These are phyloP conservation scores for Argentina silus DNA, from an alignment of 2,797 vertebrate genomes.

Conservation along the genomic window DNA sequence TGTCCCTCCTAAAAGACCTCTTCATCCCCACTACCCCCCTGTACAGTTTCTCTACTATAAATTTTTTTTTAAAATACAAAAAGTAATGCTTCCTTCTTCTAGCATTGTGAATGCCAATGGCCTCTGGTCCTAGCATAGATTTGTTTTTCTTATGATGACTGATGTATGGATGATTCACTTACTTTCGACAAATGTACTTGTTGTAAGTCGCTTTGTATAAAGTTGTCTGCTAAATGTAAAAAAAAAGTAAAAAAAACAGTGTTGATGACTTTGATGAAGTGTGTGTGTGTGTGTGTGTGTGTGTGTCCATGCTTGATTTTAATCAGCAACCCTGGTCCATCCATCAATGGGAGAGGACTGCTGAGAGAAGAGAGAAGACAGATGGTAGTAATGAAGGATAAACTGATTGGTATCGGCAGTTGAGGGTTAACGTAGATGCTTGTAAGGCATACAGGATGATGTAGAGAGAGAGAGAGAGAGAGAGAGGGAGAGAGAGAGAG, in stretches of 20 bases:
- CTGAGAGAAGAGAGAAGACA: neutral
- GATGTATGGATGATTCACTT: too few relatives aligned
- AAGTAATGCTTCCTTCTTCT: too few relatives aligned
- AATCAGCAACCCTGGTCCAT: neutral
- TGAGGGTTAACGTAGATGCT: neutral
- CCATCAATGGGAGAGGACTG: neutral
- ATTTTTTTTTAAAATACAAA: too few relatives aligned
- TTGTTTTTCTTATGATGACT: too few relatives aligned
- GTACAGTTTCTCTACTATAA: too few relatives aligned
- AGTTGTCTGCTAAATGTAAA: neutral
- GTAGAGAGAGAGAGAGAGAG: neutral
- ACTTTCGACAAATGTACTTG: too few relatives aligned
- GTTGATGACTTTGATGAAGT: neutral
- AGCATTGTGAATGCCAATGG: too few relatives aligned
- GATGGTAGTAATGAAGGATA: slow-evolving; percentile 2
- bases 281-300: neutral
- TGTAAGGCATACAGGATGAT: neutral
- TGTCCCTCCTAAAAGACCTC: too few relatives aligned
- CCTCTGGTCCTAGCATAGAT: too few relatives aligned
- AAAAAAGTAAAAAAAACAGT: too few relatives aligned
- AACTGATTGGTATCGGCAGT: neutral
- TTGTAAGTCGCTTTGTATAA: too few relatives aligned
- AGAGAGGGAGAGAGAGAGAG: neutral
- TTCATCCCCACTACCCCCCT: too few relatives aligned
- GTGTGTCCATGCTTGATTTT: neutral